phyloP scores from a whole-genome alignment of 2,797 vertebrate genomes.

The Oreonectes daqikongensis region DNA sequence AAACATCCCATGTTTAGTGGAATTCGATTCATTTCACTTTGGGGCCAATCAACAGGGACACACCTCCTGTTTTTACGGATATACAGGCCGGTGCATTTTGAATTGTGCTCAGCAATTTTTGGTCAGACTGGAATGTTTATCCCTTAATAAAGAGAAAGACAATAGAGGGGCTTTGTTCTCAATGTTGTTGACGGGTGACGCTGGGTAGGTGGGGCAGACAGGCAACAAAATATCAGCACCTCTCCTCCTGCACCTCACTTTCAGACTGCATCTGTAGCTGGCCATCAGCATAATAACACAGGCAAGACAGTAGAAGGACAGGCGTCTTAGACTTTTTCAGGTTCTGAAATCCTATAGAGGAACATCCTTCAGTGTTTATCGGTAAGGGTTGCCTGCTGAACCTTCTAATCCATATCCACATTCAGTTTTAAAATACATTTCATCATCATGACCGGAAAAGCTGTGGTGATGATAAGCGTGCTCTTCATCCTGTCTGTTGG shows the following conservation, averaged over 20 bases:
- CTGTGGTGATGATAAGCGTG: slow-evolving; percentile 56
- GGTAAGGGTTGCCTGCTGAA: not conserved
- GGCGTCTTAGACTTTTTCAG: not conserved
- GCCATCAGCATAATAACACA: slow-evolving; percentile 23
- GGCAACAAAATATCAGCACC: slow-evolving; percentile 58
- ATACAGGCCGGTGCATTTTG: slow-evolving; percentile 48
- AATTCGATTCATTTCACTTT: slow-evolving; percentile 37
- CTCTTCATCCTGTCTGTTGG: slow-evolving; percentile 56
- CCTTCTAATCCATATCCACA: not conserved
- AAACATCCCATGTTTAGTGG: slow-evolving; percentile 21
- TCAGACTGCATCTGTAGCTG: slow-evolving; percentile 37
- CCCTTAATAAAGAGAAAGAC: slow-evolving; percentile 66
- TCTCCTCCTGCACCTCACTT: slow-evolving; percentile 38
- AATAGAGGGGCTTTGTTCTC: slow-evolving; percentile 57
- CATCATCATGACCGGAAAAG: slow-evolving; percentile 54
- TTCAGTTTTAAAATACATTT: not conserved
- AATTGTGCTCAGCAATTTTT: slow-evolving; percentile 64
- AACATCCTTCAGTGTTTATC: not conserved
- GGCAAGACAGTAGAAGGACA: not conserved
- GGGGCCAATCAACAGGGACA: slow-evolving; percentile 36
- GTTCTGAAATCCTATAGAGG: not conserved
- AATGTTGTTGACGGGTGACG: slow-evolving; percentile 38
- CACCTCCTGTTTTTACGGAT: slow-evolving; percentile 50
- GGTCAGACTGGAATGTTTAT: slow-evolving; percentile 71
- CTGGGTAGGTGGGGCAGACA: slow-evolving; percentile 47